Conservation (phyloP, 2,888 invertebrate species). For the Drosophila phalerata region DNA sequence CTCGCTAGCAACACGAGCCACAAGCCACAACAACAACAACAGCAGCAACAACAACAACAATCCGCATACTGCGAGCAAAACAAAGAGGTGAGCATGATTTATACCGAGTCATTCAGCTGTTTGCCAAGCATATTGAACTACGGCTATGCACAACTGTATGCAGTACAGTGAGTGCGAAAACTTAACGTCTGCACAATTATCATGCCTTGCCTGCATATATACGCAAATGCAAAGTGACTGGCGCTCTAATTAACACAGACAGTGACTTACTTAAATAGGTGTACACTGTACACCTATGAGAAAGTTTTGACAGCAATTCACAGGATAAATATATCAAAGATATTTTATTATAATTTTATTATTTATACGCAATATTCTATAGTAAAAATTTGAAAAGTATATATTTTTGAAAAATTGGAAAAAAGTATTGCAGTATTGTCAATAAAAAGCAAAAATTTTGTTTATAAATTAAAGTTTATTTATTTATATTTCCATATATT, state of each 20-base stretch:
- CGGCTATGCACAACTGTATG: conserved; percentile 27
- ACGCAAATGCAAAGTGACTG: not conserved
- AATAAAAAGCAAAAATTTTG: too few species aligned
- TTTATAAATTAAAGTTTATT: too few species aligned
- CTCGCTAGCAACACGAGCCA: conserved; percentile 13
- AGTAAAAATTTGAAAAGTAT: too few species aligned
- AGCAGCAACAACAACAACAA: conserved; percentile 47
- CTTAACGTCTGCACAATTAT: conserved; percentile 8
- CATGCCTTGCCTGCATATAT: not conserved
- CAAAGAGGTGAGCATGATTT: conserved; percentile 68
- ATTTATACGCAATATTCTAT: too few species aligned
- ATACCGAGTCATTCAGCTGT: conserved; percentile 52
- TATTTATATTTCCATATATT: too few species aligned
- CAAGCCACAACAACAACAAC: conserved; percentile 16
- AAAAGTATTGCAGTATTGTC: too few species aligned
- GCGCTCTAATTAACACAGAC: not conserved
- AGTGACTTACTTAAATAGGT: not conserved
- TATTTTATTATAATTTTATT: too few species aligned
- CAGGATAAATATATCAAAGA: too few species aligned
- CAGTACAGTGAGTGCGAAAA: conserved; percentile 32
- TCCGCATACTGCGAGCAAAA: conserved; percentile 58
- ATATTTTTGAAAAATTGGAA: too few species aligned
- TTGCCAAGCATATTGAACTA: conserved; percentile 57
- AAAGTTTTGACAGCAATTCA: too few species aligned
- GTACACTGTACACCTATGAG: not conserved